A percentile compares a stretch with the other conserved stretches of the same genome.
These are phyloP conservation scores for Ichneumoninae sp. DNA, from an alignment of 2,888 invertebrate species.

Conservation along the genomic window DNA sequence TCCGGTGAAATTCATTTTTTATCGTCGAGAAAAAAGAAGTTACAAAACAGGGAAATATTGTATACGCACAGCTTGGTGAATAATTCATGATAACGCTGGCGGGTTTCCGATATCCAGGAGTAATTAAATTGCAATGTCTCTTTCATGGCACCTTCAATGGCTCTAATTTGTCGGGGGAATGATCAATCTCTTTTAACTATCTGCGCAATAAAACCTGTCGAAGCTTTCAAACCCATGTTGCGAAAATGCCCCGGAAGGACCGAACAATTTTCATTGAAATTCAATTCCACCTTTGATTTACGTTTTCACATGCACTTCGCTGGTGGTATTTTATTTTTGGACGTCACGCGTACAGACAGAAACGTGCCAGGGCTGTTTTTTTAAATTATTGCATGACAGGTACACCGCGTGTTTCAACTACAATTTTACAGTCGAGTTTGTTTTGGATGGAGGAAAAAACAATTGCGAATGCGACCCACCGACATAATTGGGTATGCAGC, in stretches of 20 bases:
- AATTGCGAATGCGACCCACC: not conserved
- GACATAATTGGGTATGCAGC: not conserved
- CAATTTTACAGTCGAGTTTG: not conserved
- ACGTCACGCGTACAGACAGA: not conserved
- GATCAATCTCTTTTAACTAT: constrained; percentile 2
- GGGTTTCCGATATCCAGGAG: not conserved
- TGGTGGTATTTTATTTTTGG: not conserved
- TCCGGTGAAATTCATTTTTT: not conserved
- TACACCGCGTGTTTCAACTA: not conserved
- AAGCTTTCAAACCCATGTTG: not conserved
- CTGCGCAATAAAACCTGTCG: not conserved
- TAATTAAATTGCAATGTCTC: constrained; percentile 13
- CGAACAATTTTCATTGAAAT: not conserved
- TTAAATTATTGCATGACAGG: not conserved
- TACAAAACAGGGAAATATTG: not conserved
- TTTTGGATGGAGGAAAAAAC: not conserved
- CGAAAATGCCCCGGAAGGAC: not conserved
- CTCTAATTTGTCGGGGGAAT: constrained; percentile 3
- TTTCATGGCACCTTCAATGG: not conserved
- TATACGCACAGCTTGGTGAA: not conserved
- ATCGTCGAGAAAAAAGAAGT: not conserved
- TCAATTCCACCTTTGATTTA: not conserved
- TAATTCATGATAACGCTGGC: not conserved
- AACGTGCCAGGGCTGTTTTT: not conserved
- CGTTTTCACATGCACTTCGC: not conserved